Conservation (phyloP, 1,140 invertebrate genomes). For the Bombyx mori region DNA sequence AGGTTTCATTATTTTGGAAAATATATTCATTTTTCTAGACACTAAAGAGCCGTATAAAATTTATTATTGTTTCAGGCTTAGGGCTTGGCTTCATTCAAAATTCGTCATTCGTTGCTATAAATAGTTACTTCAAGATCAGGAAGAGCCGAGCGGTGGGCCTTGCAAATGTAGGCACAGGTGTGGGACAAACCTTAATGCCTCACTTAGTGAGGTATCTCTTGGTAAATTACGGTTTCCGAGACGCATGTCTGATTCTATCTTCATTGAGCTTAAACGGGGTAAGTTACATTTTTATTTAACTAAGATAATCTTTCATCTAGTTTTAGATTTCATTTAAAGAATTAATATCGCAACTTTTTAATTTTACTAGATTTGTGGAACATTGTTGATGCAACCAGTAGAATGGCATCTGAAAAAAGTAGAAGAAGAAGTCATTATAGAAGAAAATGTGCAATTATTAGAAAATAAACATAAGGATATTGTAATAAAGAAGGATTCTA, state of each 20-base stretch:
- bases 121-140: conserved; percentile 78
- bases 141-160: conserved; percentile 79
- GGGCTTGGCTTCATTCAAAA: conserved; percentile 77
- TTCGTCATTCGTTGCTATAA: conserved; percentile 80
- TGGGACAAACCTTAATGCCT: conserved; percentile 83
- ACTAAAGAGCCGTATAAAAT: background rate
- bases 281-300: conserved; percentile 18
- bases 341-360: too few relatives aligned
- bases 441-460: conserved; percentile 45
- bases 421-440: conserved; percentile 42
- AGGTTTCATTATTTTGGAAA: conserved; percentile 16
- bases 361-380: conserved; percentile 46
- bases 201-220: conserved; percentile 75
- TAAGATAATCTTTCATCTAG: too few relatives aligned
- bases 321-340: too few relatives aligned
- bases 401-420: conserved; percentile 66
- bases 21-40: background rate
- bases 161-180: conserved; percentile 78
- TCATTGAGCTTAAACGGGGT: conserved; percentile 75
- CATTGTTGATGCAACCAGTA: conserved; percentile 71
- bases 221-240: conserved; percentile 71
- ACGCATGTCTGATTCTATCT: conserved; percentile 74
- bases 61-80: conserved; percentile 67
- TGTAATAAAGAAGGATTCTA: conserved; percentile 29
- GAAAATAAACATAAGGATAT: conserved; percentile 36